Base-by-base conservation (phyloP, 2,797 vertebrate genomes). In the Silurus lanzhouensis region DNA sequence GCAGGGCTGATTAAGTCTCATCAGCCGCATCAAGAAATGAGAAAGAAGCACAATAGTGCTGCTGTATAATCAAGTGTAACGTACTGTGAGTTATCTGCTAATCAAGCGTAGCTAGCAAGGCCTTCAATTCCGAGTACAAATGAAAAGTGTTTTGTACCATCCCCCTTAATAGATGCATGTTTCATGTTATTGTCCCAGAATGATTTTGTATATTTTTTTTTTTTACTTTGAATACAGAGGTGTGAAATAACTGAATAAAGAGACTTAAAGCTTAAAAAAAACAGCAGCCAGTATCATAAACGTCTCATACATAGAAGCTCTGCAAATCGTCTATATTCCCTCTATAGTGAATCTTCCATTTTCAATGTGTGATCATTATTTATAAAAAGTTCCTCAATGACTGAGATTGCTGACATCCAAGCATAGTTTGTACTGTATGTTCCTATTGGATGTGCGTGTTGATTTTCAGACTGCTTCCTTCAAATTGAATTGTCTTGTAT, bases 21-120 rank as follows among this genome's bases (percentile, higher is more conserved):
- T 95, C 92, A 92, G 87, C 89, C 91, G 92, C 91, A 93, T 94
- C 92, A 91, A 93, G 90, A 85, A 86, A 84, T 83, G 67, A 81
- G 86, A 87, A 87, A 88, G 89, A 91, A 87, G 88, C 91, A 92
- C 90, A 92, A 92, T 93, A 93, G 90, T 91, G 89, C 89, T 90
- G 89, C 90, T 89, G 88, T 90, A 91, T 94, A 93, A 95, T 95
- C 93, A 94, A 93, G 91, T 93, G 91, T 87, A 91, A 90, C 89
- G 83, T 90, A 87, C 92, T 92, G 88, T 88, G 86, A 83, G 84
- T 91, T 92, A 91, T 91, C 88, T 91, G 88, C 89, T 92, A 94
- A 94, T 94, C 93, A 92, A 74, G 78, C 52, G 1, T 81, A 57
- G 88, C 63, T 60, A 57, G 85, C 14, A 38, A 60, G 66, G 46